These are phyloP conservation scores for Drosophila crucigera DNA, from an alignment of 2,888 invertebrate species.

Conservation along the genomic window DNA sequence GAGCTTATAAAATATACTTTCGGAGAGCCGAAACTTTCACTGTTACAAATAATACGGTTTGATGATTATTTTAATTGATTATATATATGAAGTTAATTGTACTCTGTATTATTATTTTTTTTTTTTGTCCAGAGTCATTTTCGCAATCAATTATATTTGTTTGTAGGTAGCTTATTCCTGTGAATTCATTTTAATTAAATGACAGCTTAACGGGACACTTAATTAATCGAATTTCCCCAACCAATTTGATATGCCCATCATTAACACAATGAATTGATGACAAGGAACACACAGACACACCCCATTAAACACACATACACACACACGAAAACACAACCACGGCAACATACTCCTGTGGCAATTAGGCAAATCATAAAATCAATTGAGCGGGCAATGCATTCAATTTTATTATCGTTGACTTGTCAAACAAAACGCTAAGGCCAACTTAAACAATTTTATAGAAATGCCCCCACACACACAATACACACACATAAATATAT, in stretches of 20 bases:
- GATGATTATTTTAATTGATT: not conserved
- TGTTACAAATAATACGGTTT: not conserved
- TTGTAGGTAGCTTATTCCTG: not conserved
- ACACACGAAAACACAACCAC: not conserved
- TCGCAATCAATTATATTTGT: not conserved
- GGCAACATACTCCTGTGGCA: constrained; percentile 21
- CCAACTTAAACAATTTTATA: constrained; percentile 49
- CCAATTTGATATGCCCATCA: constrained; percentile 20
- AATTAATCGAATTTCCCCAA: constrained; percentile 21
- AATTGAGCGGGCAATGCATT: constrained; percentile 54
- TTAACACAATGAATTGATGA: constrained; percentile 34
- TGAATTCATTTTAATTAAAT: constrained; percentile 19
- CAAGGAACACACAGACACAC: constrained; percentile 5
- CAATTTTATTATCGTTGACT: constrained; percentile 54
- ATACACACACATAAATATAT: not conserved
- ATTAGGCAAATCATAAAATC: constrained; percentile 68
- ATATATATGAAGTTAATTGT: not conserved
- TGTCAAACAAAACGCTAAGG: constrained; percentile 57
- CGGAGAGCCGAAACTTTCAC: not conserved
- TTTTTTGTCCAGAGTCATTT: not conserved
- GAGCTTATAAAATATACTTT: not conserved
- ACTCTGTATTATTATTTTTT: not conserved
- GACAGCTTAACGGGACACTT: constrained; percentile 6
- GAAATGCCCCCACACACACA: constrained; percentile 14
- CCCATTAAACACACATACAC: not conserved